Evolutionary conservation across 2,113 vertebrate species (phyloP).

Genomic region (Amphilophus citrinellus): DNA sequence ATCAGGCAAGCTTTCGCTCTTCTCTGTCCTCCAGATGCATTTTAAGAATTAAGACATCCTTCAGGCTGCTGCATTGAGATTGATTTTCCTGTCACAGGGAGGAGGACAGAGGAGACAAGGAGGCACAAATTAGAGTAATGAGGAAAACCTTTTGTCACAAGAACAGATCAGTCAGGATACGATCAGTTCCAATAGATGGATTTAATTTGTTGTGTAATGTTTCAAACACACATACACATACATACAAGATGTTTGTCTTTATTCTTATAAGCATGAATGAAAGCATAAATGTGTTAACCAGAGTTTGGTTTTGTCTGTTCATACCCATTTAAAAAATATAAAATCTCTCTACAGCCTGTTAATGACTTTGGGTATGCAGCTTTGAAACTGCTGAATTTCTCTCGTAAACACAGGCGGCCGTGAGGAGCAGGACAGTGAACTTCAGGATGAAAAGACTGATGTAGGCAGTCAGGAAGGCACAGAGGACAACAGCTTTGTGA

Average conservation of each 20-base stretch:
- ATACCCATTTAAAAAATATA: background rate
- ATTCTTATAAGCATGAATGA: background rate
- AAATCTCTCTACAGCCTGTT: background rate
- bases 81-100: background rate
- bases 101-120: background rate
- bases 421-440: conserved; percentile 22
- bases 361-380: background rate
- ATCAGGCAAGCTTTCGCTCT: background rate
- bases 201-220: background rate
- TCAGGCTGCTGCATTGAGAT: background rate
- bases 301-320: background rate
- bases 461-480: conserved; percentile 52
- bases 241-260: background rate
- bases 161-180: background rate
- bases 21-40: background rate
- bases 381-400: background rate
- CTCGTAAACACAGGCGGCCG: conserved; percentile 49
- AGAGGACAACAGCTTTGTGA: conserved; percentile 42
- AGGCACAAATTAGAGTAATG: background rate
- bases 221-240: no score
- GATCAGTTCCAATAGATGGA: background rate
- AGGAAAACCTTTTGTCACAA: background rate
- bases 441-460: conserved; percentile 1
- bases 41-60: background rate
- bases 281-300: background rate